Conservation (phyloP, 2,113 vertebrate species). For the Meleagris gallopavo region DNA sequence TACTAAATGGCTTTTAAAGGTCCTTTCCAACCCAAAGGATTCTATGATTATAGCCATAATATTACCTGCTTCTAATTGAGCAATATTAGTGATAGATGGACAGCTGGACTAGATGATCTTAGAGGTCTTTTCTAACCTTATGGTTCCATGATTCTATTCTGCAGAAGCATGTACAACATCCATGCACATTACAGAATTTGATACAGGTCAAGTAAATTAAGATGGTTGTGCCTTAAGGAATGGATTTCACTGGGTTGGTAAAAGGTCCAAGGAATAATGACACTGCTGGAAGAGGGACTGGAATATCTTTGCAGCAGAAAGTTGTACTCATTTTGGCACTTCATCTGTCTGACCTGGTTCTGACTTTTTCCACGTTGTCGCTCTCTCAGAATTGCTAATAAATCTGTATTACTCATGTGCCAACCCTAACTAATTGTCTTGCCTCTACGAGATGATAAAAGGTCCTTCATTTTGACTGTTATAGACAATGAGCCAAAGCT, state of each 20-base stretch:
- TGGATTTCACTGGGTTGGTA: neutral
- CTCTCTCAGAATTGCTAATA: neutral
- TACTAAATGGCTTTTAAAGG: no score
- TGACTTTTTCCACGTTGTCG: neutral
- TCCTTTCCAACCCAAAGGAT: no score
- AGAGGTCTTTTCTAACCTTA: no score
- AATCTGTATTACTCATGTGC: neutral
- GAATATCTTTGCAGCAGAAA: neutral
- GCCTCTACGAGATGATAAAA: neutral
- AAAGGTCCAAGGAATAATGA: neutral
- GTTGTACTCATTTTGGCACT: neutral
- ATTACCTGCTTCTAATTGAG: neutral
- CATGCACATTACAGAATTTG: neutral
- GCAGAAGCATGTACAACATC: neutral
- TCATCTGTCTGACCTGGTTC: neutral
- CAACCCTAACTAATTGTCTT: neutral
- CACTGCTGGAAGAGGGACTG: rapidly evolving
- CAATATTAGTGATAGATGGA: no score
- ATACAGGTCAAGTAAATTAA: neutral
- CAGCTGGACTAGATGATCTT: no score
- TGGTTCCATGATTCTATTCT: neutral
- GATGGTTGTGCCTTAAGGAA: neutral
- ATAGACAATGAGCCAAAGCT: neutral
- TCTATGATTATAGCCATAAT: no score
- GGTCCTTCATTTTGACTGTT: neutral